These are phyloP conservation scores for Anas bahamensis DNA, from an alignment of 2,797 vertebrate genomes.

Conservation along the genomic window DNA sequence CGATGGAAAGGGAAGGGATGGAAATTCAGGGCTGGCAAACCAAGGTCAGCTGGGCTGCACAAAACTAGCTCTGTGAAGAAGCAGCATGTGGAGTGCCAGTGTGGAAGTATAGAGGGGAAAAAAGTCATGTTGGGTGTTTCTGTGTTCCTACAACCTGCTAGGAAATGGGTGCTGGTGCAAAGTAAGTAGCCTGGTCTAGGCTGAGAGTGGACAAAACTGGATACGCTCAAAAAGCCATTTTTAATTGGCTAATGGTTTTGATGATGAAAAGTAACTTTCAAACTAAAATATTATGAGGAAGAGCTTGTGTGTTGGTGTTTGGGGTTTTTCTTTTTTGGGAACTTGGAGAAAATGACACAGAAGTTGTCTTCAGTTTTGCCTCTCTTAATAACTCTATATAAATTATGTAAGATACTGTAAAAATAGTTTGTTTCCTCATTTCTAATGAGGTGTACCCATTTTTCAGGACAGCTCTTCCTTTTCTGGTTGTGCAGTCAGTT, in stretches of 20 bases:
- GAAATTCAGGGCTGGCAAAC: background rate
- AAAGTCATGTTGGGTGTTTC: fast-evolving
- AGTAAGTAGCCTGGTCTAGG: background rate
- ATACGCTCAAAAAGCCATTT: background rate
- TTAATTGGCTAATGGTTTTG: background rate
- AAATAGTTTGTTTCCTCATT: background rate
- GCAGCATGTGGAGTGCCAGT: background rate
- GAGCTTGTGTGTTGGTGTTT: background rate
- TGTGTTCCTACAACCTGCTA: background rate
- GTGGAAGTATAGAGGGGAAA: too few species aligned
- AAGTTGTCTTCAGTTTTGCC: background rate
- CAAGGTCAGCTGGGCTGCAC: background rate
- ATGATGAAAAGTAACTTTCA: background rate
- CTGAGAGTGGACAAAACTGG: background rate
- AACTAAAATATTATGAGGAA: background rate
- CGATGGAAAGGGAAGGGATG: background rate
- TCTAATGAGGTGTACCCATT: background rate
- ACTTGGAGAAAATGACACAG: background rate
- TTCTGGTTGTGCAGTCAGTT: conserved; percentile 33
- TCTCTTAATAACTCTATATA: background rate
- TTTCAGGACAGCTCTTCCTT: conserved; percentile 1
- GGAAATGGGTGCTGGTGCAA: background rate
- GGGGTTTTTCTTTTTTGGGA: background rate
- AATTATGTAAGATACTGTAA: background rate
- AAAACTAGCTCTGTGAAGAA: background rate